Evolutionary conservation across 2,888 invertebrate genomes (phyloP), one percentile per base, ranked within the genome.

Genomic region (Coenonympha glycerion): DNA sequence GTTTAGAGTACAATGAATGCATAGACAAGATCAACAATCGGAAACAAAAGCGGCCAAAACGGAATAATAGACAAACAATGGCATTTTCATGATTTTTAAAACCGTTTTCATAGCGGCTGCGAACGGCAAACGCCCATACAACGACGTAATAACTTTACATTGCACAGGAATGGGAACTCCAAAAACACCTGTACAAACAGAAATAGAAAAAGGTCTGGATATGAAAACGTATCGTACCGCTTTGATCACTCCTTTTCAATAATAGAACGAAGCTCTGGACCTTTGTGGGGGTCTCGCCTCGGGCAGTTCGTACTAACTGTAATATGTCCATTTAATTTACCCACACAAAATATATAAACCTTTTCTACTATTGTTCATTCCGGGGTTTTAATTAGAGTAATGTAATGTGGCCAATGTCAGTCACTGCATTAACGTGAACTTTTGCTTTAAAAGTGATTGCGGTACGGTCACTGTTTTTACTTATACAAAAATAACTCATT

Each of bases 221-320:
- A 74, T 70, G 70, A 74, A 73, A 76, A 76, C 80, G 69, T 80
- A 76, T 76, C 76, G 75, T 69, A 71, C 69, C 71, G 74, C 83
- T 84, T 84, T 84, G 84, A 85, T 82, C 86, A 77, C 77, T 82
- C 80, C 76, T 81, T 81, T 81, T 80, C 83, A 80, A 84, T 83
- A 84, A 81, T 81, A 76, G 73, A 76, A 70, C 62, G 59, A 69
- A 70, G 64, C 70, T 62, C 66, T 55, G 58, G 55, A 73, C 73
- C 77, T 83, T 81, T 81, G 77, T 75, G 65, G 64, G 61, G 61
- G 61, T 60, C 60, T 62, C 52, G 76, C 82, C 73, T 57, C 61
- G 58, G 76, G 79, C 77, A 52, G 59, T 52, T 57, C 52, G 65
- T 63, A 64, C 59, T 60, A 62, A 60, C 66, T 61, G 72, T 76